Evolutionary conservation across 2,888 invertebrate genomes (phyloP).

Genomic region (Drosophila cyrtoloma): DNA sequence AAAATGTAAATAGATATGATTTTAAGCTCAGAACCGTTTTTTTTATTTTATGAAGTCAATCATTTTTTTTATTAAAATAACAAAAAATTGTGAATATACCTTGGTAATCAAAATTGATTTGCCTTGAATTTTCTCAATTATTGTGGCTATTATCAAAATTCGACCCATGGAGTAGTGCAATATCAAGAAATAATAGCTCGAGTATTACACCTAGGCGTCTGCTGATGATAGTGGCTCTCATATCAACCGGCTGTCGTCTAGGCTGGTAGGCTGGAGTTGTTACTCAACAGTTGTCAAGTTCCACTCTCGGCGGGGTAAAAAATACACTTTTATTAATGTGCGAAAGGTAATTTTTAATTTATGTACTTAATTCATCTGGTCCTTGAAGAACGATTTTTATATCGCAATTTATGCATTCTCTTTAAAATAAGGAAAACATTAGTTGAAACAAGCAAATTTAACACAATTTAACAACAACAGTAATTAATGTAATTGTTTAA

Average conservation of each 20-base stretch:
- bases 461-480: neutral
- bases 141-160: neutral
- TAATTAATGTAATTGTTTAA: neutral
- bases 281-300: constrained; percentile 20
- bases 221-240: constrained; percentile 2
- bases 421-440: neutral
- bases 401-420: neutral
- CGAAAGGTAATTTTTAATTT: neutral
- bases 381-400: neutral
- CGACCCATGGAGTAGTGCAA: neutral
- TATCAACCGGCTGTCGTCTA: constrained; percentile 9
- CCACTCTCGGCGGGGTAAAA: neutral
- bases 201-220: neutral
- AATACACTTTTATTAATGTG: neutral
- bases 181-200: neutral
- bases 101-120: neutral
- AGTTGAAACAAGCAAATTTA: neutral
- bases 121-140: neutral
- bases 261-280: constrained; percentile 1
- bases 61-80: neutral
- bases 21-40: constrained; percentile 1
- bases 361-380: neutral
- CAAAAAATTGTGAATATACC: neutral
- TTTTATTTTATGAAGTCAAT: neutral
- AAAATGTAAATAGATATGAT: constrained; percentile 8